Evolutionary conservation across 2,888 invertebrate species (phyloP), one percentile per base, ranked within the genome.

Genomic region (Cryptocephalus primarius): DNA sequence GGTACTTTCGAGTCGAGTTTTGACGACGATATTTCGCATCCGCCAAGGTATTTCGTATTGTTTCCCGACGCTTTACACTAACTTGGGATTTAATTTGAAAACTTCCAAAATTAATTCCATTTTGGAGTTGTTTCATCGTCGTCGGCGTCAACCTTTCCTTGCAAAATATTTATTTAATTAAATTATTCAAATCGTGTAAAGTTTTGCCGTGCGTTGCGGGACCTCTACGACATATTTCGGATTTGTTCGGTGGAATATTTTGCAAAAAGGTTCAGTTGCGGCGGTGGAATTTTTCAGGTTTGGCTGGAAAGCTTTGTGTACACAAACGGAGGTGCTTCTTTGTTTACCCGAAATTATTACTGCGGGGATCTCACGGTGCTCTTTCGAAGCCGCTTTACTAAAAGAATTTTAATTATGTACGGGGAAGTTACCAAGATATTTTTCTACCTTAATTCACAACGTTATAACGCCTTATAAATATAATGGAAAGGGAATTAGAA

Each of bases 151-250:
- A 2, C 22, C 6, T 22, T n/a, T 33, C 31, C 9, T 22, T n/a
- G 44, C 9, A 38, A 38, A 38, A 32, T 44, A 39, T 44, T 44
- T 44, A 38, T 44, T 34, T 44, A 39, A 44, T 44, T 39, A 44
- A 44, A 44, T 44, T 40, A 33, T 44, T 40, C 40, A 40, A 40
- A 39, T 44, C 11, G 39, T 36, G 32, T 33, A 44, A 44, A 44
- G 33, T 39, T 39, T 31, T 9, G n/a, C 9, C 33, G 31, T 31
- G 32, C 13, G 32, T 40, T 22, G n/a, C 44, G 31, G 8, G 9
- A 44, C 33, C 32, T 39, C 39, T 40, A 32, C 33, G 33, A 32
- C 32, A 44, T 40, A 22, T 22, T 44, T 14, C 44, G 32, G 33
- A n/a, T 13, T 22, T 13, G 39, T 42, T 42, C 33, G 42, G 32